These are phyloP conservation scores for Hydrophis major DNA, from an alignment of 2,797 vertebrate genomes.

Conservation along the genomic window DNA sequence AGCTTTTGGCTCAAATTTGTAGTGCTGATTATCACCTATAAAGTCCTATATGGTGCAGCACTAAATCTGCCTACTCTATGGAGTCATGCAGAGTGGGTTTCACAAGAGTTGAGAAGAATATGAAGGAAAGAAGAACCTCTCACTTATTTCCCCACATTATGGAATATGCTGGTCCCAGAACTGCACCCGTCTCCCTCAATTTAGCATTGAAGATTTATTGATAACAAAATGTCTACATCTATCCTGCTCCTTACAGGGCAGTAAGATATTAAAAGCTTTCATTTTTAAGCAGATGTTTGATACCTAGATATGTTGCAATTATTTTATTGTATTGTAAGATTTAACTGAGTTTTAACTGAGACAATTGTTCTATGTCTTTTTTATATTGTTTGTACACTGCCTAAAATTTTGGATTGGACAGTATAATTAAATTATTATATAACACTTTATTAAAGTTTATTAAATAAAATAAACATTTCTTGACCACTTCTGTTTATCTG, in stretches of 20 bases:
- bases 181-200: not conserved
- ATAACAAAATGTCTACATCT: not conserved
- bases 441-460: not conserved
- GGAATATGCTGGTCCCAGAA: not conserved
- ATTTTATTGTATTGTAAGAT: not conserved
- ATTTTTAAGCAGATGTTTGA: not conserved
- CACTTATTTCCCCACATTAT: not conserved
- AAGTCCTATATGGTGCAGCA: not conserved
- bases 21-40: not conserved
- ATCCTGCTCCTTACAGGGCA: not conserved
- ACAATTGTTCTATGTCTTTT: not conserved
- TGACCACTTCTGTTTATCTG: not conserved
- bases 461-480: not conserved
- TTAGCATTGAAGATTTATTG: not conserved
- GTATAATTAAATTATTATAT: not conserved
- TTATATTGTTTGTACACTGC: not conserved
- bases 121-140: not conserved
- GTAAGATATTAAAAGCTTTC: not conserved
- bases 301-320: not conserved
- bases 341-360: not conserved
- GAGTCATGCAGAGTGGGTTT: not conserved
- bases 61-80: not conserved
- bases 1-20: not conserved
- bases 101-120: not conserved
- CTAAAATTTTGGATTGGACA: not conserved